A percentile compares a stretch with the other conserved stretches of the same genome.
These are phyloP conservation scores for Acromyrmex echinatior DNA, from an alignment of 1,140 invertebrate genomes.

Conservation along the genomic window DNA sequence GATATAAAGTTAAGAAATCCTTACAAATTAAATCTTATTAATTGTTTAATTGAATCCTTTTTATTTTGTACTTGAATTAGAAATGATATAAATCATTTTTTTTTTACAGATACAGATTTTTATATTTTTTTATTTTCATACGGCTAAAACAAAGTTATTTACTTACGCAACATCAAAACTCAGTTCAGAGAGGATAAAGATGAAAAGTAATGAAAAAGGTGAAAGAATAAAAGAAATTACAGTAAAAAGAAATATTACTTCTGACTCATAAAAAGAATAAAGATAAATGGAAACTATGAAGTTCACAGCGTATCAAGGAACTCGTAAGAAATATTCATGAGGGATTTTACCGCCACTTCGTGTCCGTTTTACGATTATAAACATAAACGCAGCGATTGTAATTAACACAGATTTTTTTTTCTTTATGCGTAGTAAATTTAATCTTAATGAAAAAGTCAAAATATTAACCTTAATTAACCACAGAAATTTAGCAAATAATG, in stretches of 20 bases:
- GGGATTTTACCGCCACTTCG: constrained; percentile 19
- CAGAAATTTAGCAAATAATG: background rate
- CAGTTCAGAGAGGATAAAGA: background rate
- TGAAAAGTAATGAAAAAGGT: constrained; percentile 9
- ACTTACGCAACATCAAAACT: background rate
- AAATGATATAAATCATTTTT: background rate
- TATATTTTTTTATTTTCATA: background rate
- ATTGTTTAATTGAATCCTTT: background rate
- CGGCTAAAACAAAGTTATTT: background rate
- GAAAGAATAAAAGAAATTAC: background rate
- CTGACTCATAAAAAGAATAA: constrained; percentile 4
- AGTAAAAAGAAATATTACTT: constrained; percentile 24
- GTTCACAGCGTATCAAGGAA: constrained; percentile 19
- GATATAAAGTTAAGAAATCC: background rate
- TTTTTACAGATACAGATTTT: background rate
- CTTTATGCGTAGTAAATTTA: background rate
- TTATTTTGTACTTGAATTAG: background rate
- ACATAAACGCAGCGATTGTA: background rate
- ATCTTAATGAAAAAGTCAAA: background rate
- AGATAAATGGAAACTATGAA: constrained; percentile 39
- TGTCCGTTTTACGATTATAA: constrained; percentile 35
- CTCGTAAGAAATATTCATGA: constrained; percentile 56
- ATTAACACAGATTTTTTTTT: constrained; percentile 14
- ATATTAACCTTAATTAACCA: background rate
- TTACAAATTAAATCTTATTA: background rate